Base-by-base conservation (phyloP, 2,113 vertebrate genomes). In the Dissostichus mawsoni region DNA sequence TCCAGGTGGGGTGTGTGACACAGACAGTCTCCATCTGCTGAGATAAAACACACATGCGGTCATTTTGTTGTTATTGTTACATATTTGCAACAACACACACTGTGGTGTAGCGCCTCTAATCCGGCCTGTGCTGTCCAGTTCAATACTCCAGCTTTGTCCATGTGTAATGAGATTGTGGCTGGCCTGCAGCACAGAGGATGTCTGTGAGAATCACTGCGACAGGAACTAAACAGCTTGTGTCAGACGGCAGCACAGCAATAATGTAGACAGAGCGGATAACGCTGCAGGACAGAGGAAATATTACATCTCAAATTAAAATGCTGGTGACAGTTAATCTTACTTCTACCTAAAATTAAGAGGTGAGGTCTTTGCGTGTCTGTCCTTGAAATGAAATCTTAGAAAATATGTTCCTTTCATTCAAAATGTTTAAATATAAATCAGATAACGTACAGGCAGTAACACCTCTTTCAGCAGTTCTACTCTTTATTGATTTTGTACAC, bases 151-250 rank as follows among this genome's bases (percentile, higher is more conserved):
- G 55, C 64, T 83, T 89, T 78, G 73, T 91, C 68, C 62, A 11
- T 20, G 18, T 81, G 48, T 93, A 94, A 94, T 93, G 78, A 87
- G 92, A 93, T 94, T 87, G 82, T 69, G 58, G 68, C 66, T 75
- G 75, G 88, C 90, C 91, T 41, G 81, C 47, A 87, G 81, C 74
- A 3, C 36, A 1, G 36, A 56, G 44, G 69, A 50, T 63, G 88
- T 92, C 87, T 69, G 59, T 53, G 63, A 80, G 63, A 85, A 79
- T 90, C 77, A 80, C 36, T 9, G 69, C 52, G 67, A 59, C 78
- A 65, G 81, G 56, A 76, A 51, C 52, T 51, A 71, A 81, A 75
- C 18, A 8, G 50, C 13, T 18, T 47, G 69, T 76, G 86, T 85
- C 87, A 82, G 83, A 82, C 66, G 44, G 74, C 11, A n/a, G 74